phyloP scores from a whole-genome alignment of 2,113 vertebrate species.

The Ivindomyrus marchei region DNA sequence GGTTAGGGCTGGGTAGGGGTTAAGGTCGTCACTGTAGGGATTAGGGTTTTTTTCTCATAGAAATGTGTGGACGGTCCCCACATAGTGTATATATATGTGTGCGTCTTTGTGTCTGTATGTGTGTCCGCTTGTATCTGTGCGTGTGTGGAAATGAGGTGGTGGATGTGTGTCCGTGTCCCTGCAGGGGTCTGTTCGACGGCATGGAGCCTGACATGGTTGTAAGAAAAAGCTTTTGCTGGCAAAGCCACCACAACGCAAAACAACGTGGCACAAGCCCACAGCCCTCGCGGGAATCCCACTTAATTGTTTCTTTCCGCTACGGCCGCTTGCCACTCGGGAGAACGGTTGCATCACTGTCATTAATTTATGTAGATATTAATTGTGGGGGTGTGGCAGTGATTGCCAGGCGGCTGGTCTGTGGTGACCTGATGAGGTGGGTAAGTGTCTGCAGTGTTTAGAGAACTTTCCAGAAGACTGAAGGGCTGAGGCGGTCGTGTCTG shows the following conservation, averaged over 20 bases:
- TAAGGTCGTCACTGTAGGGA: too few species aligned
- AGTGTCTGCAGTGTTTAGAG: not conserved
- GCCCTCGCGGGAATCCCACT: not conserved
- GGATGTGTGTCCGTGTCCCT: not conserved
- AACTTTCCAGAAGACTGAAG: not conserved
- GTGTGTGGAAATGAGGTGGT: not conserved
- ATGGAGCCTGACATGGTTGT: not conserved
- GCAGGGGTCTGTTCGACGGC: not conserved
- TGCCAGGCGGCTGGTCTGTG: not conserved
- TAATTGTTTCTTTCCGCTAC: slow-evolving; percentile 10
- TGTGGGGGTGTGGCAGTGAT: not conserved
- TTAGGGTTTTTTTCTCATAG: too few species aligned
- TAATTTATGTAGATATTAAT: slow-evolving; percentile 13
- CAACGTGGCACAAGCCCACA: not conserved
- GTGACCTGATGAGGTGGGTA: too few species aligned
- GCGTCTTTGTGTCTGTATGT: not conserved
- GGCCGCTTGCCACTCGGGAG: not conserved
- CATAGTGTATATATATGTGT: not conserved
- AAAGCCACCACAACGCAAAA: not conserved
- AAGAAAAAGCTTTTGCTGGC: not conserved
- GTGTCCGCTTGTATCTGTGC: not conserved
- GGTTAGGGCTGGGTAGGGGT: too few species aligned
- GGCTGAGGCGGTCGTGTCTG: not conserved
- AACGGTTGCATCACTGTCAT: not conserved
- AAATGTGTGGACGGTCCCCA: not conserved